Evolutionary conservation across 2,888 invertebrate genomes (phyloP), one percentile per base, ranked within the genome.

Genomic region (Chouioia cunea): DNA sequence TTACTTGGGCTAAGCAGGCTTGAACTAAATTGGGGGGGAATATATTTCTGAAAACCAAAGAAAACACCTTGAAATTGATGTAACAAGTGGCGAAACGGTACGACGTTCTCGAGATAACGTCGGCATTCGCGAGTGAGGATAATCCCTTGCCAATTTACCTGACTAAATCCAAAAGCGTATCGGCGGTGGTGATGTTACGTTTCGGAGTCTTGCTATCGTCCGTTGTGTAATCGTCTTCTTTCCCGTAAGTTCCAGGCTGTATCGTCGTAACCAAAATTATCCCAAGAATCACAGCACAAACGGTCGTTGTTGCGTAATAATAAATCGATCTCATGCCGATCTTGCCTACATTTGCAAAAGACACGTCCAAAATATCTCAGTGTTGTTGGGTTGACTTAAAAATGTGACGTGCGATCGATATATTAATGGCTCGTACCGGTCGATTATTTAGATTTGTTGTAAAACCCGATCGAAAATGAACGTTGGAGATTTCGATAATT

Each of bases 101-200:
- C n/a, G n/a, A n/a, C n/a, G n/a, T n/a, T n/a, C n/a, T n/a, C n/a
- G n/a, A n/a, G n/a, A n/a, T n/a, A n/a, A n/a, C n/a, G n/a, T n/a
- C n/a, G n/a, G n/a, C n/a, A 50, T 47, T 43, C 20, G 43, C 63
- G 15, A 16, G 65, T 44, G 20, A 23, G 57, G 2, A 15, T 23
- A 56, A 44, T 36, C 4, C 1, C 1, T 18, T 46, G 54, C 10
- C 59, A 27, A 2, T 14, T 64, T 23, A 92, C 92, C 91, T 89
- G 73, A 92, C 85, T 66, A 93, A 87, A 86, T 93, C 93, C 79
- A 93, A 86, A 60, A 93, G 86, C 0, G 92, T 92, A 80, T 93
- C 93, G 0, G 87, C 88, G 0, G 92, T 91, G 44, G 90, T 90
- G 18, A 89, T 87, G 74, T 88, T 87, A 72, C 89, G 84, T 12